Evolutionary conservation across 2,113 vertebrate species (phyloP).

Genomic region (Tenebrosternarchus preto): DNA sequence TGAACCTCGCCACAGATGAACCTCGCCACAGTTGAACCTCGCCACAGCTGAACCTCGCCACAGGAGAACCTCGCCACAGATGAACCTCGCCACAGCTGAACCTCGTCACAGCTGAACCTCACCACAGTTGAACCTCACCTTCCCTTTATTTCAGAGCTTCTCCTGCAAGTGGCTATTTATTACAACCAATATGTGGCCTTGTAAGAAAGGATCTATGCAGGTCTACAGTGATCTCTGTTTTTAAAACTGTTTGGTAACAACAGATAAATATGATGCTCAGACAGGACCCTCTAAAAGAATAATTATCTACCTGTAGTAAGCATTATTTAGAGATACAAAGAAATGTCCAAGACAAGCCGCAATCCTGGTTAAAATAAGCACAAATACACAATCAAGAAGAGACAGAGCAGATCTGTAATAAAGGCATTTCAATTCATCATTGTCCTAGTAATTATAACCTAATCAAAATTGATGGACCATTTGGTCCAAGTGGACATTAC

Average conservation of each 20-base stretch:
- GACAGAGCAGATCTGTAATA: conserved; percentile 60
- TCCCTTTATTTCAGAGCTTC: not conserved
- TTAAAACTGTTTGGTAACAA: not conserved
- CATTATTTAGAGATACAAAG: not conserved
- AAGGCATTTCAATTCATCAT: conserved; percentile 68
- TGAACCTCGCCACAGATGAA: no score
- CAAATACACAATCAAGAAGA: not conserved
- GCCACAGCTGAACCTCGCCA: no score
- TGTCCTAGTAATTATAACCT: conserved; percentile 66
- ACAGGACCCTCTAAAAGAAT: not conserved
- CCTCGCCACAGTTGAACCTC: no score
- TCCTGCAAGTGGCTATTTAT: not conserved
- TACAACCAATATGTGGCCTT: not conserved
- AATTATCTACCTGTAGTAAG: no score
- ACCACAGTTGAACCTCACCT: no score
- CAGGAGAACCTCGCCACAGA: no score
- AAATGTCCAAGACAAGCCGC: not conserved
- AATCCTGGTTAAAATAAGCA: conserved; percentile 15
- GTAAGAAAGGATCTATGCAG: not conserved
- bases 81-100: no score
- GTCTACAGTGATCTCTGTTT: not conserved
- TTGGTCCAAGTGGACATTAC: conserved; percentile 68
- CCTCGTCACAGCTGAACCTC: not conserved
- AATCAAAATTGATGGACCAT: conserved; percentile 73
- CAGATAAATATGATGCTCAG: not conserved